Evolutionary conservation across 2,888 invertebrate species (phyloP), one percentile per base, ranked within the genome.

Genomic region (Caenorhabditis macrosperma): DNA sequence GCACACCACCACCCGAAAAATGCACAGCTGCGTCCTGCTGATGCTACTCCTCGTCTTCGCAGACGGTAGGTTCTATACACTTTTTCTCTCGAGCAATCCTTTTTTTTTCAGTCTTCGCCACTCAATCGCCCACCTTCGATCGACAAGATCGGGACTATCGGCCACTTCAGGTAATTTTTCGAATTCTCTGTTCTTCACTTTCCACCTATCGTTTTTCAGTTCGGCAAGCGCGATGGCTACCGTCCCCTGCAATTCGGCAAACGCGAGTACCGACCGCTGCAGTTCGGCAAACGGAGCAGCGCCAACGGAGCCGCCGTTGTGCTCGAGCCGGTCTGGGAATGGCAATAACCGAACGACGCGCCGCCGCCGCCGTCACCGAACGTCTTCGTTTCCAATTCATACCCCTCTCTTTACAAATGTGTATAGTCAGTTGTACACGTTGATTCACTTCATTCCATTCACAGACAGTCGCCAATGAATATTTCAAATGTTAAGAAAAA

Each of bases 191-290:
- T 30, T 44, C 22, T n/a, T 10, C 20, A 48, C 20, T 0, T 35
- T 66, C 24, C 41, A 22, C 17, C 7, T 38, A n/a, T 50, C 50
- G 0, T 7, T 33, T 69, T 78, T 1, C 72, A 78, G 78, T 78
- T 78, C 61, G 78, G 78, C 33, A 78, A 78, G 38, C 64, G 78
- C 41, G 78, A 78, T 60, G 84, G 84, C 66, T 85, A 86, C 67
- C 85, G 85, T 22, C 84, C 86, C 9, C 68, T 85, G 10, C 86
- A 86, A 44, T 86, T 86, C 64, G 86, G 86, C 52, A 86, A 86
- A 54, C 78, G 86, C 17, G 84, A 86, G 33, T 85, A 82, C 66
- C 82, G 86, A 24, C 86, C 86, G 4, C 82, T 86, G 26, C 86
- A 86, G 55, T 86, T 86, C 63, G 86, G 86, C 20, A 86, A 86